A percentile compares a stretch with the other conserved stretches of the same genome.
phyloP scores from a whole-genome alignment of 2,797 vertebrate genomes.

The Selene dorsalis region DNA sequence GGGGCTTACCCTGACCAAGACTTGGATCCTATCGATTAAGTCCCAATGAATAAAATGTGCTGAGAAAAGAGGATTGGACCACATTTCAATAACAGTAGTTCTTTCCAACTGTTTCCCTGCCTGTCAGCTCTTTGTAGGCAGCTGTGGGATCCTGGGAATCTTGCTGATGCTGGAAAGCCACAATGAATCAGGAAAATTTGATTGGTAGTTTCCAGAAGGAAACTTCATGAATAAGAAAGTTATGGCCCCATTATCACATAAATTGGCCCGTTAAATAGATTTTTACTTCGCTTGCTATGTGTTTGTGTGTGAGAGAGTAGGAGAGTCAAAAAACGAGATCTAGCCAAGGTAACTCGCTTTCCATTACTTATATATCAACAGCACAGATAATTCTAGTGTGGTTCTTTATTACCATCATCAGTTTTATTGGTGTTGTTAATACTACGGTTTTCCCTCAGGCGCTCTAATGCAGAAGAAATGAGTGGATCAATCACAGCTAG shows the following conservation, averaged over 20 bases:
- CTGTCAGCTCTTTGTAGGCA: slow-evolving; percentile 67
- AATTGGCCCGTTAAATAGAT: slow-evolving; percentile 57
- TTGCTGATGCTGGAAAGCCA: slow-evolving; percentile 42
- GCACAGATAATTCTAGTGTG: slow-evolving; percentile 68
- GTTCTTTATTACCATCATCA: slow-evolving; percentile 81
- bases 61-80: slow-evolving; percentile 53
- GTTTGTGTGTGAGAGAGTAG: slow-evolving; percentile 15
- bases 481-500: slow-evolving; percentile 85
- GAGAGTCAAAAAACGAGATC: slow-evolving; percentile 51
- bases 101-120: slow-evolving; percentile 42
- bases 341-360: slow-evolving; percentile 57
- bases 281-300: slow-evolving; percentile 36
- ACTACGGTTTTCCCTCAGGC: slow-evolving; percentile 70
- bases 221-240: slow-evolving; percentile 58
- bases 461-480: slow-evolving; percentile 85
- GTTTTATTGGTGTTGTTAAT: slow-evolving; percentile 82
- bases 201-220: slow-evolving; percentile 45
- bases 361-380: slow-evolving; percentile 75
- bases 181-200: slow-evolving; percentile 56
- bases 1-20: slow-evolving; percentile 33
- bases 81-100: slow-evolving; percentile 61
- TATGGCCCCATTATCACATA: slow-evolving; percentile 62
- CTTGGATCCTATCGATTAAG: slow-evolving; percentile 62
- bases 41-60: slow-evolving; percentile 58
- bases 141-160: slow-evolving; percentile 51